Evolutionary conservation across 1,140 invertebrate species (phyloP).

Genomic region (Plutomurus gul): DNA sequence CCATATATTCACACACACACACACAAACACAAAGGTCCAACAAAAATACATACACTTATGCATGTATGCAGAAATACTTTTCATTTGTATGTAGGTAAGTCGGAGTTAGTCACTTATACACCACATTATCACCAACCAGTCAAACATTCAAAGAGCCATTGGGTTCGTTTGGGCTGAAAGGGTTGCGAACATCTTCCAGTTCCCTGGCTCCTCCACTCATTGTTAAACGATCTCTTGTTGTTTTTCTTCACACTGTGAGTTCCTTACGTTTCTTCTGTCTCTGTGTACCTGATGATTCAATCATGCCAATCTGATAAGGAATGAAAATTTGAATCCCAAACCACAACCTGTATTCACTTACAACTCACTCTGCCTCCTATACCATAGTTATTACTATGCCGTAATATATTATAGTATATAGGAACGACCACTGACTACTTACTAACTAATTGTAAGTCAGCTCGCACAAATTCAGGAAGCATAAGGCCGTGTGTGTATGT

Average conservation of each 20-base stretch:
- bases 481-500: neutral
- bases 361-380: neutral
- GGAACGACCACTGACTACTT: too few relatives aligned
- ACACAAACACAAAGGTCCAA: too few relatives aligned
- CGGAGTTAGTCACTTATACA: too few relatives aligned
- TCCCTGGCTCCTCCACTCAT: neutral
- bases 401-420: too few relatives aligned
- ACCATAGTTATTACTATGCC: neutral
- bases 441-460: too few relatives aligned
- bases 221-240: slow-evolving; percentile 16
- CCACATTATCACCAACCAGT: neutral
- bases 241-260: neutral
- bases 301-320: slow-evolving; percentile 32
- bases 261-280: slow-evolving; percentile 4
- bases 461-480: neutral
- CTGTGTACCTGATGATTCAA: slow-evolving; percentile 50
- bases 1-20: too few relatives aligned
- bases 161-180: slow-evolving; percentile 24
- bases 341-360: neutral
- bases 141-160: neutral
- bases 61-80: too few relatives aligned
- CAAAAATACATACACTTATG: too few relatives aligned
- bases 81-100: too few relatives aligned
- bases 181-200: neutral
- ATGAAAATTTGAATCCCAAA: slow-evolving; percentile 8